Conservation (phyloP, 2,888 invertebrate species). For the Scaptomyza polygonia region DNA sequence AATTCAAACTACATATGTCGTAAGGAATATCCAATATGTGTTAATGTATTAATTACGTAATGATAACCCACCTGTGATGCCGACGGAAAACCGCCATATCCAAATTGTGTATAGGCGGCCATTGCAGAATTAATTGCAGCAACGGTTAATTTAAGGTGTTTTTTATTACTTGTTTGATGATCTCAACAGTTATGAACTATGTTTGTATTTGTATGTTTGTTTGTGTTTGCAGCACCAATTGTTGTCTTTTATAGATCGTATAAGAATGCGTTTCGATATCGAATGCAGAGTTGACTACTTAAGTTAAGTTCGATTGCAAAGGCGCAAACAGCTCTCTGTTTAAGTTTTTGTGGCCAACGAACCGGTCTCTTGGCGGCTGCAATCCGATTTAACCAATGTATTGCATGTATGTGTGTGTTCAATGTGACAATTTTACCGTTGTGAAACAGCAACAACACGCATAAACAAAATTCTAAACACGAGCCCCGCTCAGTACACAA, state of each 20-base stretch:
- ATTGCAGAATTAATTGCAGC: conserved; percentile 59
- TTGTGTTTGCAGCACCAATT: neutral
- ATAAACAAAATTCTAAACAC: conserved; percentile 61
- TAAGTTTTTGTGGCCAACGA: conserved; percentile 7
- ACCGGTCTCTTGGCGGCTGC: conserved; percentile 14
- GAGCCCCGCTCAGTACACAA: conserved; percentile 56
- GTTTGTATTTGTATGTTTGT: conserved; percentile 3
- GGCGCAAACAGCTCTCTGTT: conserved; percentile 2
- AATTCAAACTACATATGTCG: too few species aligned
- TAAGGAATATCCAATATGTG: too few species aligned
- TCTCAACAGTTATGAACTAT: conserved; percentile 1
- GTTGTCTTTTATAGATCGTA: conserved; percentile 20
- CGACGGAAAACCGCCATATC: conserved; percentile 94
- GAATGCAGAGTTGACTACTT: conserved; percentile 1
- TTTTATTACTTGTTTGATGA: neutral
- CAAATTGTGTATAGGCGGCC: conserved; percentile 95
- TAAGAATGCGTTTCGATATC: conserved; percentile 14
- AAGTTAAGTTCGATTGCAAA: neutral
- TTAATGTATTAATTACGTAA: neutral
- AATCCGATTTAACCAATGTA: conserved; percentile 10
- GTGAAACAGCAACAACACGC: conserved; percentile 33
- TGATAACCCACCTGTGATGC: conserved; percentile 91
- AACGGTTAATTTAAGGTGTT: conserved; percentile 5
- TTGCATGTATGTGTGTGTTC: neutral
- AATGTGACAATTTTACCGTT: conserved; percentile 55